A percentile compares a stretch with the other conserved stretches of the same genome.
phyloP scores from a whole-genome alignment of 2,888 invertebrate species.

The Disparrhopalites patrizii region DNA sequence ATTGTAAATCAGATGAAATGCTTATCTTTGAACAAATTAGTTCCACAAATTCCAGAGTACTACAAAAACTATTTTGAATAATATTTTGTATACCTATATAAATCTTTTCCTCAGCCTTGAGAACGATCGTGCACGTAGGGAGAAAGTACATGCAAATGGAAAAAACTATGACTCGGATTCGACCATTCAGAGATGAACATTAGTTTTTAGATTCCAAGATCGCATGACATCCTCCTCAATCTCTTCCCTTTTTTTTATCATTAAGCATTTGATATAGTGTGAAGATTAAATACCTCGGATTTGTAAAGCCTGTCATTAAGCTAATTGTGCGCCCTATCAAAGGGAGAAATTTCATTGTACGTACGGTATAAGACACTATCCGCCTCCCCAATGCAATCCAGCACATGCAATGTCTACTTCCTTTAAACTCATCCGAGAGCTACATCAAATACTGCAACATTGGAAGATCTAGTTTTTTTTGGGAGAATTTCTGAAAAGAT shows the following conservation, averaged over 20 bases:
- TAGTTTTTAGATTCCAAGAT: background rate
- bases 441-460: no score
- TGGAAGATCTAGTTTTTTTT: no score
- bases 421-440: background rate
- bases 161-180: no score
- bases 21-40: background rate
- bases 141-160: no score
- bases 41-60: background rate
- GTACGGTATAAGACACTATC: background rate
- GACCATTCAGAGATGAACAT: no score
- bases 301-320: conserved; percentile 15
- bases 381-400: background rate
- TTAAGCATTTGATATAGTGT: no score
- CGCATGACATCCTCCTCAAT: background rate
- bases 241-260: no score
- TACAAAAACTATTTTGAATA: background rate
- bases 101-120: no score
- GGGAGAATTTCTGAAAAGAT: no score
- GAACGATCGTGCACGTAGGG: no score
- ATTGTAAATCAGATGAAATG: background rate
- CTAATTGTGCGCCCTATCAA: conserved; percentile 16
- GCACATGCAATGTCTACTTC: background rate
- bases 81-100: no score
- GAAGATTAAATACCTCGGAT: conserved; percentile 10
- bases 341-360: background rate